Evolutionary conservation across 2,888 invertebrate species (phyloP).

Genomic region (Petrolisthes manimaculis): DNA sequence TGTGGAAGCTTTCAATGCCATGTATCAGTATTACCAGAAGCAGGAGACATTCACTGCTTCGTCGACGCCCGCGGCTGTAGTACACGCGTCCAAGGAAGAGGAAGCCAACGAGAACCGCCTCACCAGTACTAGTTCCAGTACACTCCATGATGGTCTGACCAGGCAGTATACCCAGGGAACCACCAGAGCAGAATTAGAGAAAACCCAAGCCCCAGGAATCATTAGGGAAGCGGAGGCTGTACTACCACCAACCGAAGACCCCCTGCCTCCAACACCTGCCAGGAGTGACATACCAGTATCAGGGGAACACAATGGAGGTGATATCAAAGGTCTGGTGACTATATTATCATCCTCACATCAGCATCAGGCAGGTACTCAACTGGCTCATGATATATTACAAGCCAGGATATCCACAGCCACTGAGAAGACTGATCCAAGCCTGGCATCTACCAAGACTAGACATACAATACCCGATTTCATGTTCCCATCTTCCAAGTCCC

Average conservation of each 20-base stretch:
- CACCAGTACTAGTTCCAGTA: not conserved
- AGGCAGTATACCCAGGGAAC: constrained; percentile 23
- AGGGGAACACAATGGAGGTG: not conserved
- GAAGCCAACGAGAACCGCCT: constrained; percentile 56
- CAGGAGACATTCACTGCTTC: constrained; percentile 33
- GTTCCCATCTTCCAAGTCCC: constrained; percentile 5
- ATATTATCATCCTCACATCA: not conserved
- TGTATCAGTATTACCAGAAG: constrained; percentile 64
- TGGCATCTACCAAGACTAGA: not conserved
- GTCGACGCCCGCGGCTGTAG: constrained; percentile 38
- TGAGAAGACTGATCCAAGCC: not conserved
- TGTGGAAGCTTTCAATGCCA: constrained; percentile 62
- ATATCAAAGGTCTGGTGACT: not conserved
- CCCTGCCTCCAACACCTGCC: constrained; percentile 42
- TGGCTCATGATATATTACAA: not conserved
- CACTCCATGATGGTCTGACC: constrained; percentile 8
- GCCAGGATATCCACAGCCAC: not conserved
- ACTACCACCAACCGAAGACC: constrained; percentile 42
- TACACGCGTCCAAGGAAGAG: constrained; percentile 47
- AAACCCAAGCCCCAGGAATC: constrained; percentile 30
- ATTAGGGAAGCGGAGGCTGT: constrained; percentile 44
- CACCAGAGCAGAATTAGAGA: constrained; percentile 3
- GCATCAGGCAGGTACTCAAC: not conserved
- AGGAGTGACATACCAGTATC: constrained; percentile 45
- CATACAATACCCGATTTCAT: not conserved